Evolutionary conservation across 1,140 invertebrate species (phyloP).

Genomic region (Ruditapes philippinarum): DNA sequence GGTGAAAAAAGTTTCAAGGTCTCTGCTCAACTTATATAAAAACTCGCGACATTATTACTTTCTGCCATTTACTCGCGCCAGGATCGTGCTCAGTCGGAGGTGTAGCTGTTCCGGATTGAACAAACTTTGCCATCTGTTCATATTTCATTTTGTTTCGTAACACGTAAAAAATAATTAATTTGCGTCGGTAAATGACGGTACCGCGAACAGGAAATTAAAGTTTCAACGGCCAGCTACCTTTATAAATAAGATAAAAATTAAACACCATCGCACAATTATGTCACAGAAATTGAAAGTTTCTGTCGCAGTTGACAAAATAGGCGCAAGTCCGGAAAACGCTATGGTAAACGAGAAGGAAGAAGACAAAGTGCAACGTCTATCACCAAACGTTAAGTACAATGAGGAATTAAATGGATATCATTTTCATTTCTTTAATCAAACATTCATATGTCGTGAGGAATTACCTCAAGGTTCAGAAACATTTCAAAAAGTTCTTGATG

Average conservation of each 20-base stretch:
- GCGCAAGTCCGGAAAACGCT: background rate
- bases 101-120: background rate
- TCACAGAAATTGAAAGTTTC: background rate
- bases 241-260: background rate
- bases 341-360: background rate
- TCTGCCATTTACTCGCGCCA: background rate
- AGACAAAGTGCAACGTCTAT: background rate
- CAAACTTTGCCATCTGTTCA: background rate
- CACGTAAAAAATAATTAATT: background rate
- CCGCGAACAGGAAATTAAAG: constrained; percentile 2
- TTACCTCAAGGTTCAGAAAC: constrained; percentile 47
- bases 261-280: background rate
- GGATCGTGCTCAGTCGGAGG: background rate
- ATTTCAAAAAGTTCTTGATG: constrained; percentile 46
- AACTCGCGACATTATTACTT: background rate
- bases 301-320: background rate
- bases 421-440: constrained; percentile 40
- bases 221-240: background rate
- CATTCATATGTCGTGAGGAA: constrained; percentile 49
- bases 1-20: constrained; percentile 5
- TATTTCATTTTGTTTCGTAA: background rate
- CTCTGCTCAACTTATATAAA: background rate
- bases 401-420: constrained; percentile 57
- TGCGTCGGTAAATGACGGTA: background rate
- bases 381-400: constrained; percentile 44